phyloP scores from a whole-genome alignment of 2,888 invertebrate species.

The Cylindroiulus punctatus region DNA sequence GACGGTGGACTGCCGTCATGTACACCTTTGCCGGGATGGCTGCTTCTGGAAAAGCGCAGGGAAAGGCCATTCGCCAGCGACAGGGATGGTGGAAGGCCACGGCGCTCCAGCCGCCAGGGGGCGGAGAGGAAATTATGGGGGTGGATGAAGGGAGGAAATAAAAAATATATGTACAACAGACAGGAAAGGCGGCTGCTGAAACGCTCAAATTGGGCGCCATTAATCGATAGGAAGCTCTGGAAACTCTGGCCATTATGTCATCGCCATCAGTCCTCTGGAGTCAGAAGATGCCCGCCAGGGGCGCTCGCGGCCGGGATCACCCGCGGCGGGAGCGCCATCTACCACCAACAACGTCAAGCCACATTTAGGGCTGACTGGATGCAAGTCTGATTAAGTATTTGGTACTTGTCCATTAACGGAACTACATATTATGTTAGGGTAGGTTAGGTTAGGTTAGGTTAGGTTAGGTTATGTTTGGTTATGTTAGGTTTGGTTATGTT shows the following conservation, averaged over 20 bases:
- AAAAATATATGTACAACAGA: neutral
- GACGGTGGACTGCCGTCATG: slow-evolving; percentile 13
- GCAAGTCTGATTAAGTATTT: too few relatives aligned
- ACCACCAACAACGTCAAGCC: too few relatives aligned
- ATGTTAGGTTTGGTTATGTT: too few relatives aligned
- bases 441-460: too few relatives aligned
- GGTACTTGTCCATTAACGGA: too few relatives aligned
- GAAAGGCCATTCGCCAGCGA: slow-evolving; percentile 5
- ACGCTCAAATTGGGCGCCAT: neutral
- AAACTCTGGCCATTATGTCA: neutral
- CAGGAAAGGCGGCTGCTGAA: neutral
- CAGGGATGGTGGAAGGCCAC: neutral
- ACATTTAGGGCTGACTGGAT: too few relatives aligned
- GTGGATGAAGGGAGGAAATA: neutral
- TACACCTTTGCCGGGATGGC: slow-evolving; percentile 6
- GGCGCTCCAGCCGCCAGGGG: neutral
- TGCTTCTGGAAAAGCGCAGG: neutral
- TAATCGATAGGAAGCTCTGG: neutral
- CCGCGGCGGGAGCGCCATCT: too few relatives aligned
- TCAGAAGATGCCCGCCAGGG: too few relatives aligned
- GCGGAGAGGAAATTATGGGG: neutral
- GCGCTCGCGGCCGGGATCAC: too few relatives aligned
- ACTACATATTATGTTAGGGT: too few relatives aligned
- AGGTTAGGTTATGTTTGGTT: too few relatives aligned
- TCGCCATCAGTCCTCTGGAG: too few relatives aligned